A percentile compares a stretch with the other conserved stretches of the same genome.
These are phyloP conservation scores for Ladona fulva DNA, from an alignment of 1,140 invertebrate species.

Conservation along the genomic window DNA sequence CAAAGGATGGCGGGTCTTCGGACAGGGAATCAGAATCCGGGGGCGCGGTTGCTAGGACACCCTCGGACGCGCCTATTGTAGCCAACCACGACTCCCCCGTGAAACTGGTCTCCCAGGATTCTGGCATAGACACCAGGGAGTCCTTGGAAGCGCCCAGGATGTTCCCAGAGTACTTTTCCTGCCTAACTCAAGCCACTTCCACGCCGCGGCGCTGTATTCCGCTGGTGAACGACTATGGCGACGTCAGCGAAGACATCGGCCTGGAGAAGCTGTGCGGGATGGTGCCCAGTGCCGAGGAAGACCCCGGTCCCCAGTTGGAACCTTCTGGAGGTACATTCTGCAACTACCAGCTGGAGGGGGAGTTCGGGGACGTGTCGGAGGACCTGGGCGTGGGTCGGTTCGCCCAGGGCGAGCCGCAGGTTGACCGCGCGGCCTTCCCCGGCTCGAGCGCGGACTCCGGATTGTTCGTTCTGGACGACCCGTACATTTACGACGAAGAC, in stretches of 20 bases:
- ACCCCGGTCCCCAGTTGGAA: background rate
- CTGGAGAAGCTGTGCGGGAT: background rate
- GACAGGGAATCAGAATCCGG: too few relatives aligned
- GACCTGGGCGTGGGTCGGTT: constrained; percentile 23
- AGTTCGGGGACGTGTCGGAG: constrained; percentile 16
- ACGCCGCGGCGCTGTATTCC: too few relatives aligned
- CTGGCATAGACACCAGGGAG: too few relatives aligned
- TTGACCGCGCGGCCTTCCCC: constrained; percentile 7
- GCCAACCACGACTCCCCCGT: too few relatives aligned
- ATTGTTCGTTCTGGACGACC: constrained; percentile 33
- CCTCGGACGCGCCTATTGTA: too few relatives aligned
- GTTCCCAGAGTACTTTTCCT: too few relatives aligned
- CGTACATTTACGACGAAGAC: constrained; percentile 46
- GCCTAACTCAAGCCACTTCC: too few relatives aligned
- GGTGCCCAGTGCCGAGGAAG: background rate
- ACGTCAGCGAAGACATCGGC: background rate
- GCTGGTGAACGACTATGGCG: background rate
- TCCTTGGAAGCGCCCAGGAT: too few relatives aligned
- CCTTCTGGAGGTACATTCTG: background rate
- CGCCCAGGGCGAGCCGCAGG: constrained; percentile 21
- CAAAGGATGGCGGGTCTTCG: too few relatives aligned
- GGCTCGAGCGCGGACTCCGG: constrained; percentile 23
- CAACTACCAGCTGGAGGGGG: background rate
- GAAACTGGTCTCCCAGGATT: too few relatives aligned
- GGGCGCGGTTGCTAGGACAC: too few relatives aligned